A percentile compares a stretch with the other conserved stretches of the same genome.
These are phyloP conservation scores for Channa maculata DNA, from an alignment of 2,113 vertebrate species.

Conservation along the genomic window DNA sequence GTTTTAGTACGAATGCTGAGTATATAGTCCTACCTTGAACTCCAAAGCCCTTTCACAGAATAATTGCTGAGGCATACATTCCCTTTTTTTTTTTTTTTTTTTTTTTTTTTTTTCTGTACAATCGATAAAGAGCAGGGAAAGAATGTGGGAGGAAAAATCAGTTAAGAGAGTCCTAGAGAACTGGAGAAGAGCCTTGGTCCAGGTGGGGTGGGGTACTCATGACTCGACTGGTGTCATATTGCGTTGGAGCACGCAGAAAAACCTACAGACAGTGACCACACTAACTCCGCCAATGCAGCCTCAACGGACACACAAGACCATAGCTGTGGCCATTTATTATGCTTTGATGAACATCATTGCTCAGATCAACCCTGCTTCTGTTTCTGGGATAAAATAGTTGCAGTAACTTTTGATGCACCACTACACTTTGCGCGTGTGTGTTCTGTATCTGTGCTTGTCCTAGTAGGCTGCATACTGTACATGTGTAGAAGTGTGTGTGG, in stretches of 20 bases:
- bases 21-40: slow-evolving; percentile 24
- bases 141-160: not conserved
- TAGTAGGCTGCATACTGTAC: not conserved
- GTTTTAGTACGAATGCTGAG: slow-evolving; percentile 28
- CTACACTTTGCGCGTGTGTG: not conserved
- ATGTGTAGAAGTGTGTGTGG: not conserved
- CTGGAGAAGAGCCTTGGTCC: not conserved
- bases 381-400: slow-evolving; percentile 13
- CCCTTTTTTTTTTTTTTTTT: not conserved
- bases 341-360: slow-evolving; percentile 45
- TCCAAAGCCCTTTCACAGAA: not conserved
- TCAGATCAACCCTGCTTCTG: slow-evolving; percentile 27
- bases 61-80: slow-evolving; percentile 41
- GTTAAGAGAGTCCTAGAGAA: not conserved
- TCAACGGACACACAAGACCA: not conserved
- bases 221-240: slow-evolving; percentile 6
- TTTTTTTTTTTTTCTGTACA: not conserved
- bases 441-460: not conserved
- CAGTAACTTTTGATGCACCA: not conserved
- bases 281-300: not conserved
- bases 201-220: not conserved
- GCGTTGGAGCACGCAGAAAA: slow-evolving; percentile 11
- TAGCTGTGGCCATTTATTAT: slow-evolving; percentile 56
- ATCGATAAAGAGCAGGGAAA: slow-evolving; percentile 32
- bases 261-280: slow-evolving; percentile 5